Conservation (phyloP, 2,888 invertebrate species). For the Griposia aprilina region DNA sequence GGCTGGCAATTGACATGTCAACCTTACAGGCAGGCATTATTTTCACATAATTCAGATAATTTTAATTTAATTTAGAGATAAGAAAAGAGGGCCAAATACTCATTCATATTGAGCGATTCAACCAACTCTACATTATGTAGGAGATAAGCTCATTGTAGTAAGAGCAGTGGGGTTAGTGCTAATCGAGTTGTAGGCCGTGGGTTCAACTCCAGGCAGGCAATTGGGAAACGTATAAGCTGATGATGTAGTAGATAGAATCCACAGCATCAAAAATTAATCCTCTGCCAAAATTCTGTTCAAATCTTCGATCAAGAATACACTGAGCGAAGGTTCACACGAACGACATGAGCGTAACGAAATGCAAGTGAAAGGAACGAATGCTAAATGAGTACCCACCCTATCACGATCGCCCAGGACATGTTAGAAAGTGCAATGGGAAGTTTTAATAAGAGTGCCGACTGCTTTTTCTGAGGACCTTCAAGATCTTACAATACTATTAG, state of each 20-base stretch:
- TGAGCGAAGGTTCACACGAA: constrained; percentile 18
- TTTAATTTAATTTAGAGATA: too few relatives aligned
- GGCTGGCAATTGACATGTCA: background rate
- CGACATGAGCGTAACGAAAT: constrained; percentile 51
- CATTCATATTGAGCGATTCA: background rate
- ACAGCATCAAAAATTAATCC: background rate
- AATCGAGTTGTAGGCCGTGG: background rate
- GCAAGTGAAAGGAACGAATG: constrained; percentile 61
- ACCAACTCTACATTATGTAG: background rate
- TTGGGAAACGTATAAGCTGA: background rate
- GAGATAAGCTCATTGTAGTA: background rate
- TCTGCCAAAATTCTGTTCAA: too few relatives aligned
- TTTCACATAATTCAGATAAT: background rate
- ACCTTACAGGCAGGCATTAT: background rate
- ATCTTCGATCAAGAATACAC: background rate
- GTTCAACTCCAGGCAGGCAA: background rate
- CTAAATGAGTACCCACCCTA: constrained; percentile 57
- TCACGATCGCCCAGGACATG: constrained; percentile 61
- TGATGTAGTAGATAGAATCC: background rate
- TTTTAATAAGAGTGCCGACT: constrained; percentile 1
- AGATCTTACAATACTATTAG: background rate
- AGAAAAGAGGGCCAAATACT: too few relatives aligned
- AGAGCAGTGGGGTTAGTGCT: background rate
- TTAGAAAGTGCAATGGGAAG: constrained; percentile 45
- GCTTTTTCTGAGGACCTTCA: background rate